Conservation (phyloP, 1,140 invertebrate genomes). For the Riptortus pedestris region DNA sequence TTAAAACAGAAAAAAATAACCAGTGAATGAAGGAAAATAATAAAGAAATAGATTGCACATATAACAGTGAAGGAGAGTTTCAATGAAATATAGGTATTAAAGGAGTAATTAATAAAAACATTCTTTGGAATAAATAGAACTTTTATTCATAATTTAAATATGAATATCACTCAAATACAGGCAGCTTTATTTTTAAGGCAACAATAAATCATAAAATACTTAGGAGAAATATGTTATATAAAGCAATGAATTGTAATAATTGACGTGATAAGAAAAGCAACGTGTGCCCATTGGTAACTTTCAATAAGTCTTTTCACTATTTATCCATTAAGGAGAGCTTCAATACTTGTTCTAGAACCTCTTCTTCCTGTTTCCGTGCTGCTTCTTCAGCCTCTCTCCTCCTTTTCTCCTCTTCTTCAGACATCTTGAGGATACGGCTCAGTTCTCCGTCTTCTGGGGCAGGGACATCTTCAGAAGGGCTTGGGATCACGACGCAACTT, state of each 20-base stretch:
- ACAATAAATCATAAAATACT: background rate
- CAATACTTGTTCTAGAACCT: constrained; percentile 28
- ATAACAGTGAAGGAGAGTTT: too few relatives aligned
- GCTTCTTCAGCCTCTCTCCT: constrained; percentile 23
- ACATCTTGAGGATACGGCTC: constrained; percentile 23
- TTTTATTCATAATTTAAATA: too few relatives aligned
- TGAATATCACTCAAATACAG: too few relatives aligned
- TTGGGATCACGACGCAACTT: background rate
- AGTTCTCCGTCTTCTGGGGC: constrained; percentile 24
- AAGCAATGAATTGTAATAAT: background rate
- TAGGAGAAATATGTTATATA: too few relatives aligned
- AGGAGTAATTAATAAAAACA: too few relatives aligned
- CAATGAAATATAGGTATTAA: too few relatives aligned
- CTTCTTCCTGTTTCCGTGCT: constrained; percentile 17
- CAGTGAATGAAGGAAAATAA: too few relatives aligned
- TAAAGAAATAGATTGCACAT: too few relatives aligned
- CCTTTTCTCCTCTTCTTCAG: constrained; percentile 23
- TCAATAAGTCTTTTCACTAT: background rate
- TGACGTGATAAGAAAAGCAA: background rate
- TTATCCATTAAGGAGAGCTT: constrained; percentile 28
- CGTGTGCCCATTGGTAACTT: background rate
- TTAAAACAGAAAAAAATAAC: too few relatives aligned
- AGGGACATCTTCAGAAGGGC: background rate
- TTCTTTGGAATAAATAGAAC: too few relatives aligned
- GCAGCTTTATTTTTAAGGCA: background rate